A percentile compares a stretch with the other conserved stretches of the same genome.
These are phyloP conservation scores for Phyllotreta cruciferae DNA, from an alignment of 2,888 invertebrate species.

Conservation along the genomic window DNA sequence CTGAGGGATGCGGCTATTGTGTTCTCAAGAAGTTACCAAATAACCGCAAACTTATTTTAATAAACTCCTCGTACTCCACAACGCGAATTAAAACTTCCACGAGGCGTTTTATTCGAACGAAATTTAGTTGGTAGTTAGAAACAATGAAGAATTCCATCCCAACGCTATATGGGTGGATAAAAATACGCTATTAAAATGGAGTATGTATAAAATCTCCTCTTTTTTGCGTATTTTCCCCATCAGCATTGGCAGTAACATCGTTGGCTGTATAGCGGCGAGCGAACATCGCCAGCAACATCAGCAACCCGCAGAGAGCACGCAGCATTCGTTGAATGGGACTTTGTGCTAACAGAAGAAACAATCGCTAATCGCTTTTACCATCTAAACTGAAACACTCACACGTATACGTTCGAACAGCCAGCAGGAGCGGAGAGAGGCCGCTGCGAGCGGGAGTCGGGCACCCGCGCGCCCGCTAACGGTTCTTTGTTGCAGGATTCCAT, in stretches of 20 bases:
- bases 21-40: no score
- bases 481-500: constrained; percentile 12
- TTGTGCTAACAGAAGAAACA: constrained; percentile 18
- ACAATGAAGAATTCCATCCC: no score
- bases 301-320: constrained; percentile 8
- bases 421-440: not conserved
- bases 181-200: no score
- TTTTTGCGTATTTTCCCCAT: no score
- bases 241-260: no score
- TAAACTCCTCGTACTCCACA: no score
- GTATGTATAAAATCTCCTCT: no score
- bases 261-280: not conserved
- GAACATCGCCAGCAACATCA: constrained; percentile 1
- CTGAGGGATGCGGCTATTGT: not conserved
- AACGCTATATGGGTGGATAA: no score
- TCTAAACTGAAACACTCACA: constrained; percentile 22
- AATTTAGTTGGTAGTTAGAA: no score
- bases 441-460: constrained; percentile 1
- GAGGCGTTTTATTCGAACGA: no score
- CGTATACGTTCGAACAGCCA: constrained; percentile 8
- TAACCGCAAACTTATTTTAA: no score
- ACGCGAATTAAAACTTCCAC: no score
- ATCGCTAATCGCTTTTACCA: constrained; percentile 21
- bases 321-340: constrained; percentile 16
- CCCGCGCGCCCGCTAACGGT: not conserved